Evolutionary conservation across 2,797 vertebrate genomes (phyloP).

Genomic region (Peromyscus attwateri): DNA sequence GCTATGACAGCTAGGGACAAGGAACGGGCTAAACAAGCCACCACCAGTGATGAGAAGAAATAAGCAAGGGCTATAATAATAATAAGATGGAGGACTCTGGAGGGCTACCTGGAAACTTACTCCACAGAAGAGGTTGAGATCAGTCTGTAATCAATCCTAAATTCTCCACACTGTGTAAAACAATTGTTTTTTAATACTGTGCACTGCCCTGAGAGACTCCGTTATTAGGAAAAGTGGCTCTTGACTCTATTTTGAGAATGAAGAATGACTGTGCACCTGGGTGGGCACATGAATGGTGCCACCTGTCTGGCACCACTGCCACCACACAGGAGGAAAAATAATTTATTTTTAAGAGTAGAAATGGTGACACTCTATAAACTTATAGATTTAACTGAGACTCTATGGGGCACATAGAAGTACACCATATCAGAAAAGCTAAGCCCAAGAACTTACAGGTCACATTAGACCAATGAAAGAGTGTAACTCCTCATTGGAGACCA

Average conservation of each 20-base stretch:
- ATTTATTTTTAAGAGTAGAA: not conserved
- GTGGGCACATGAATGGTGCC: not conserved
- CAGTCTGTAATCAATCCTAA: not conserved
- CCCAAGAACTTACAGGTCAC: not conserved
- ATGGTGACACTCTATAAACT: not conserved
- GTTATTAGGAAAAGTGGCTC: no score
- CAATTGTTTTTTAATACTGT: not conserved
- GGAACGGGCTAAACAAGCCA: not conserved
- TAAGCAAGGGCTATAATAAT: not conserved
- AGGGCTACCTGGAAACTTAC: not conserved
- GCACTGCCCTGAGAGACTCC: no score
- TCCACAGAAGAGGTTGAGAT: not conserved
- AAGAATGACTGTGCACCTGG: not conserved
- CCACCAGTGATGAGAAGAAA: not conserved
- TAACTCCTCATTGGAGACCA: not conserved
- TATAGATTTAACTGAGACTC: not conserved
- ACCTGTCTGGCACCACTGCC: not conserved
- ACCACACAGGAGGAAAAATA: not conserved
- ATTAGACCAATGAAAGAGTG: not conserved
- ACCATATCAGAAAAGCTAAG: not conserved
- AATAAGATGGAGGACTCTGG: not conserved
- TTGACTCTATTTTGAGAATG: not conserved
- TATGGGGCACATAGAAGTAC: no score
- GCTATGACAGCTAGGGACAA: not conserved
- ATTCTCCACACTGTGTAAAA: not conserved